Evolutionary conservation across 2,888 invertebrate species (phyloP).

Genomic region (Stenodema calcarata): DNA sequence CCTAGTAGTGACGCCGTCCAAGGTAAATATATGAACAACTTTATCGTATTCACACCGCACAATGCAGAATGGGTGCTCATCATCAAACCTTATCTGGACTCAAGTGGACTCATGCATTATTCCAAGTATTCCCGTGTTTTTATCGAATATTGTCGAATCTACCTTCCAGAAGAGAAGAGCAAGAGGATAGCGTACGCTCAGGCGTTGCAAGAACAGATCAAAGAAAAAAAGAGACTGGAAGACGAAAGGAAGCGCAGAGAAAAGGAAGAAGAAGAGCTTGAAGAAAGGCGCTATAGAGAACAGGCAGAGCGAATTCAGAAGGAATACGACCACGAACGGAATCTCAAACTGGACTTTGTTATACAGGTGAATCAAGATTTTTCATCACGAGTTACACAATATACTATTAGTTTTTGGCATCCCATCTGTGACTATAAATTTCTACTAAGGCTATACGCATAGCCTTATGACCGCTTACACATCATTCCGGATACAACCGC

Average conservation of each 20-base stretch:
- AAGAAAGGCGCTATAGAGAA: conserved; percentile 48
- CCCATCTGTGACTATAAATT: too few species aligned
- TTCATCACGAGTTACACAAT: too few species aligned
- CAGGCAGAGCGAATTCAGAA: conserved; percentile 34
- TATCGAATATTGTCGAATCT: not conserved
- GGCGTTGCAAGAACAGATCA: conserved; percentile 52
- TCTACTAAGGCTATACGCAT: too few species aligned
- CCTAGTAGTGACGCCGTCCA: not conserved
- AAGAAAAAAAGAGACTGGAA: conserved; percentile 52
- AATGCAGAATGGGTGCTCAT: too few species aligned
- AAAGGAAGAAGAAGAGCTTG: conserved; percentile 50
- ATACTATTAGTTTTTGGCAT: too few species aligned
- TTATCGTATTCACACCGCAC: too few species aligned
- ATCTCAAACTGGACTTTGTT: conserved; percentile 42
- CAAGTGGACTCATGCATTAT: too few species aligned
- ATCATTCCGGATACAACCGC: too few species aligned
- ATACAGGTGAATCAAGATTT: conserved; percentile 31
- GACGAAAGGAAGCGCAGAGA: conserved; percentile 49
- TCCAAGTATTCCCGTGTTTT: not conserved
- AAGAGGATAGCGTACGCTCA: conserved; percentile 52
- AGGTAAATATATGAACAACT: too few species aligned
- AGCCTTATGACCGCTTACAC: too few species aligned
- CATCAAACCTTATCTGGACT: too few species aligned
- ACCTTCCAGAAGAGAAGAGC: conserved; percentile 35
- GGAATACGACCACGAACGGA: conserved; percentile 46